Evolutionary conservation across 1,140 invertebrate species (phyloP).

Genomic region (Condylostylus longicornis): DNA sequence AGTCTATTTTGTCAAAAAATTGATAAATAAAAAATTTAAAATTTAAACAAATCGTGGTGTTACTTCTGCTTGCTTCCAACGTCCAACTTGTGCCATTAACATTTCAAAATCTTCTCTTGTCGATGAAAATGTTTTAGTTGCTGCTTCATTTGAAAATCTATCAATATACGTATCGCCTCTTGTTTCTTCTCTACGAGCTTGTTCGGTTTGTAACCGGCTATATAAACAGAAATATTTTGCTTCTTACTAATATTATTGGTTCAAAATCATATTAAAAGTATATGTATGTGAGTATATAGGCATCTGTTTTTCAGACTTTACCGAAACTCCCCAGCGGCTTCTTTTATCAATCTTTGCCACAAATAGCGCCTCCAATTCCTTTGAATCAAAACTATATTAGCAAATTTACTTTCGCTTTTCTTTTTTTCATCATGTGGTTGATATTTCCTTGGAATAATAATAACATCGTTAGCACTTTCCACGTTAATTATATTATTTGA

Average conservation of each 20-base stretch:
- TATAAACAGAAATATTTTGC: constrained; percentile 11
- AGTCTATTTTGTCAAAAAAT: constrained; percentile 22
- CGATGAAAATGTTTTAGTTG: constrained; percentile 37
- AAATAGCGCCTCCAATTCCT: constrained; percentile 26
- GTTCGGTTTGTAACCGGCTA: constrained; percentile 11
- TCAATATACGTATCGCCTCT: constrained; percentile 17
- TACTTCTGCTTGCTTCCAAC: constrained; percentile 38
- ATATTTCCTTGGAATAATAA: constrained; percentile 23
- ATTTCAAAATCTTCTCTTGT: constrained; percentile 41
- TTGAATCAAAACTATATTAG: constrained; percentile 26
- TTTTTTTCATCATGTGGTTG: constrained; percentile 22
- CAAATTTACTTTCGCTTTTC: constrained; percentile 16
- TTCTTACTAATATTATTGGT: too few relatives aligned
- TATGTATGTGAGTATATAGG: too few relatives aligned
- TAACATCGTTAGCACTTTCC: constrained; percentile 16
- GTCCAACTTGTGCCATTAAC: constrained; percentile 37
- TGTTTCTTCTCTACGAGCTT: constrained; percentile 15
- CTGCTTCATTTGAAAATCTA: constrained; percentile 29
- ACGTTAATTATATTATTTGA: constrained; percentile 21
- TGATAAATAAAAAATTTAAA: not conserved
- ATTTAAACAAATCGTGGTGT: not conserved
- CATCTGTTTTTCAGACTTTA: constrained; percentile 13
- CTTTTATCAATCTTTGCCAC: constrained; percentile 24
- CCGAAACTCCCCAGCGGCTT: constrained; percentile 30
- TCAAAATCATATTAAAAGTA: too few relatives aligned